Evolutionary conservation across 2,888 invertebrate genomes (phyloP), one percentile per base, ranked within the genome.

Genomic region (Sminthurinus aureus): DNA sequence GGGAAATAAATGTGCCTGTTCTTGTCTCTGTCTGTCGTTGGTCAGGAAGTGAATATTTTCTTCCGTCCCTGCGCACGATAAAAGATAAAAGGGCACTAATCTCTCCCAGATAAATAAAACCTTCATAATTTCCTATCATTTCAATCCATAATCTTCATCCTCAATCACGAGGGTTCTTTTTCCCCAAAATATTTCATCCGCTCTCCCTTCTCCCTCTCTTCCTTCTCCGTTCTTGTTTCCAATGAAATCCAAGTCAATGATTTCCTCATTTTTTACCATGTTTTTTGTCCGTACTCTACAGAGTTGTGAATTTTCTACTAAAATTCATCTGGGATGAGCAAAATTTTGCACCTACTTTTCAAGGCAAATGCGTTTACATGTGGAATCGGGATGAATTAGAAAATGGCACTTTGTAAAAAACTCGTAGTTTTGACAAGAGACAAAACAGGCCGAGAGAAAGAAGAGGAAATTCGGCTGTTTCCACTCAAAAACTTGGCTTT

Each of bases 81-180:
- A 38, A 38, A 38, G n/a, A n/a, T 83, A 78, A 83, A 83, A 78
- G 83, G 78, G 79, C 83, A 79, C 78, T 83, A 83, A 83, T 79
- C 71, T 73, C 83, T 71, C 73, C 24, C 76, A n/a, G 69, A 84
- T 84, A 83, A 79, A 84, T 84, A 84, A 84, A 84, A 84, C 83
- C 83, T 84, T 67, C 83, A 81, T 85, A 85, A 85, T 22, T 85
- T 85, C 83, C 85, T 83, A 83, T 85, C 85, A 85, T 85, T 85
- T 85, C 83, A 85, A 83, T 83, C 85, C 85, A 85, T 85, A 83
- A 82, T 83, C 38, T 38, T 38, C 38, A 38, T 38, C 38, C 38
- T 38, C 38, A 85, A 85, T 85, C 83, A 85, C 81, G 83, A 83
- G 83, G 85, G 85, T 79, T n/a, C 52, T 82, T 79, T 82, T 82